A percentile compares a stretch with the other conserved stretches of the same genome.
phyloP scores from a whole-genome alignment of 2,113 vertebrate species.

The Nettapus auritus region DNA sequence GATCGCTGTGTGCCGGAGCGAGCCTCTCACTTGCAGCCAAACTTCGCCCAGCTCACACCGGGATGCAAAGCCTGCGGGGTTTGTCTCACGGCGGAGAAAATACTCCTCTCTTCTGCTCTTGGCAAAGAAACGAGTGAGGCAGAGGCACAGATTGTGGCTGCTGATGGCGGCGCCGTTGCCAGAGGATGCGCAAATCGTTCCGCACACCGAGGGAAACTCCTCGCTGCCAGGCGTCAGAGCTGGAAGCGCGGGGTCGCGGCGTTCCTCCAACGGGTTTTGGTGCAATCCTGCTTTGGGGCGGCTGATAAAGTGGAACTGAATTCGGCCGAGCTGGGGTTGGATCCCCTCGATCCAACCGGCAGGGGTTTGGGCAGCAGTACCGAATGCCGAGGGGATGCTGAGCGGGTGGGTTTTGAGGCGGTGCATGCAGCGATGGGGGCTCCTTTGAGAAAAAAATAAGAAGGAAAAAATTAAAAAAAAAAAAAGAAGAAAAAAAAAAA shows the following conservation, averaged over 20 bases:
- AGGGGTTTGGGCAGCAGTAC: background rate
- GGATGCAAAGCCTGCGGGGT: background rate
- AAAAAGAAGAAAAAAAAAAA: no score
- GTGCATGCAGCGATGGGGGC: background rate
- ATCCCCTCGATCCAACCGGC: background rate
- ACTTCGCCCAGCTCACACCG: accelerated
- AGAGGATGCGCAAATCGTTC: background rate
- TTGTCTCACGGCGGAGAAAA: background rate
- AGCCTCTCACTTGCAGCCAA: background rate
- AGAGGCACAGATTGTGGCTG: constrained; percentile 1
- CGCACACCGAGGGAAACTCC: background rate
- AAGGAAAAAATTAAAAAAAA: no score
- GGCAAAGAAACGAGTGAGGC: constrained; percentile 21
- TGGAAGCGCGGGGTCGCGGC: background rate
- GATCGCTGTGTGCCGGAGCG: background rate
- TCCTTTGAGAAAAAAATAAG: no score
- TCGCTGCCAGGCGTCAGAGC: background rate
- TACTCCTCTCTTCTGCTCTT: background rate
- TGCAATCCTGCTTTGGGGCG: background rate
- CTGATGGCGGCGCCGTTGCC: background rate
- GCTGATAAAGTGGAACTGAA: accelerated
- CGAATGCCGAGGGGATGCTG: background rate
- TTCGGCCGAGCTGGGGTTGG: background rate
- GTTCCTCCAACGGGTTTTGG: accelerated
- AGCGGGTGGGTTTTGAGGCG: accelerated